A percentile compares a stretch with the other conserved stretches of the same genome.
Evolutionary conservation across 2,797 vertebrate genomes (phyloP).

Genomic region (Poecilia gillii): DNA sequence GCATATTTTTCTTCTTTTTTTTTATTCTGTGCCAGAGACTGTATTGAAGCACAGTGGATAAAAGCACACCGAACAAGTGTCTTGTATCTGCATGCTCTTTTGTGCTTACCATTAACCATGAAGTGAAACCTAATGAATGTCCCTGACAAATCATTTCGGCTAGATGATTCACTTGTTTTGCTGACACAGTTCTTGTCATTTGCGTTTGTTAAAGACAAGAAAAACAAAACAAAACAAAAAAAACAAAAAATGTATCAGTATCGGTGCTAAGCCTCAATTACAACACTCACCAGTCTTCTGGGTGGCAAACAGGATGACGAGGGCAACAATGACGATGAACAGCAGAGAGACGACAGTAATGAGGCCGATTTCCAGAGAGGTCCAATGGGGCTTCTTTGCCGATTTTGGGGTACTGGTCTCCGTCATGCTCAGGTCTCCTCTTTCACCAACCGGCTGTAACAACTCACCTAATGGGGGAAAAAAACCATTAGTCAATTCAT

Average conservation of each 20-base stretch:
- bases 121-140: slow-evolving; percentile 24
- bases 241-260: neutral
- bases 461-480: slow-evolving; percentile 79
- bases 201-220: neutral
- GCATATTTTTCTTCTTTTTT: slow-evolving; percentile 3
- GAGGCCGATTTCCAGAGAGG: slow-evolving; percentile 89
- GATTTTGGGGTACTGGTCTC: slow-evolving; percentile 89
- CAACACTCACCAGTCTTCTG: slow-evolving; percentile 83
- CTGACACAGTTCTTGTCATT: neutral
- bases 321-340: slow-evolving; percentile 85
- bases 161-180: neutral
- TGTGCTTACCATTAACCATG: slow-evolving; percentile 28
- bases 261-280: neutral
- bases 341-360: slow-evolving; percentile 86
- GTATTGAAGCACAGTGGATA: slow-evolving; percentile 41
- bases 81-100: slow-evolving; percentile 12
- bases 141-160: neutral
- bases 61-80: slow-evolving; percentile 42
- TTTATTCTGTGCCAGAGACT: slow-evolving; percentile 40
- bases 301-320: slow-evolving; percentile 89
- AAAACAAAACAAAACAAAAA: neutral
- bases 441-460: slow-evolving; percentile 89
- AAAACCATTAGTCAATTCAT: neutral
- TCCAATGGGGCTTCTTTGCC: slow-evolving; percentile 88
- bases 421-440: slow-evolving; percentile 91